These are phyloP conservation scores for Hypolimnas misippus DNA, from an alignment of 2,888 invertebrate species.

Conservation along the genomic window DNA sequence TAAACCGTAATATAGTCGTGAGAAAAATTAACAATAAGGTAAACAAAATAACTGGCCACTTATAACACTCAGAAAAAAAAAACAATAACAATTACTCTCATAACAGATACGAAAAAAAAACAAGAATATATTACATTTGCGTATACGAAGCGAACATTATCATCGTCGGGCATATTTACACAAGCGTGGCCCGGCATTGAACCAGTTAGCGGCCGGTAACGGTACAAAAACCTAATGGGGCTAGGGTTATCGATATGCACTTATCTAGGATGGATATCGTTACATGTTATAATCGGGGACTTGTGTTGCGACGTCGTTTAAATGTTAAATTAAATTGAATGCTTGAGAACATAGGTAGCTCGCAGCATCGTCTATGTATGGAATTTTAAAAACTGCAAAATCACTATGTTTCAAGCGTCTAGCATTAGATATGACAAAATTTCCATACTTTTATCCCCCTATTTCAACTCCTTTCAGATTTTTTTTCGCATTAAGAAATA, in stretches of 20 bases:
- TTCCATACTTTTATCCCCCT: no score
- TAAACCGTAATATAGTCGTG: neutral
- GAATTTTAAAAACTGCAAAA: no score
- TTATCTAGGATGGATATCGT: conserved; percentile 22
- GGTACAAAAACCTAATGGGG: conserved; percentile 33
- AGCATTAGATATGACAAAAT: no score
- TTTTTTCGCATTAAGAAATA: no score
- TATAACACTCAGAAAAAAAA: neutral
- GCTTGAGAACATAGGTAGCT: no score
- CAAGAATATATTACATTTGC: conserved; percentile 15
- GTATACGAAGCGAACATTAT: conserved; percentile 7
- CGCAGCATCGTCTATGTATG: no score
- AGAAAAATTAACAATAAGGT: neutral
- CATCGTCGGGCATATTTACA: conserved; percentile 28
- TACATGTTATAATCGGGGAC: neutral
- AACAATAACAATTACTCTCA: neutral
- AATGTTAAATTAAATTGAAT: neutral
- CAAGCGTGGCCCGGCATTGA: conserved; percentile 32
- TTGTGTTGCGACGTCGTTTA: neutral
- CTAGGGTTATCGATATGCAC: conserved; percentile 33
- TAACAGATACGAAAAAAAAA: neutral
- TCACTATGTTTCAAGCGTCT: no score
- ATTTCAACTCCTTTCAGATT: no score
- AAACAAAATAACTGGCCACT: neutral
- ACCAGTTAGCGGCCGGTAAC: conserved; percentile 36